Evolutionary conservation across 1,140 invertebrate genomes (phyloP).

Genomic region (Drosophila serrata): DNA sequence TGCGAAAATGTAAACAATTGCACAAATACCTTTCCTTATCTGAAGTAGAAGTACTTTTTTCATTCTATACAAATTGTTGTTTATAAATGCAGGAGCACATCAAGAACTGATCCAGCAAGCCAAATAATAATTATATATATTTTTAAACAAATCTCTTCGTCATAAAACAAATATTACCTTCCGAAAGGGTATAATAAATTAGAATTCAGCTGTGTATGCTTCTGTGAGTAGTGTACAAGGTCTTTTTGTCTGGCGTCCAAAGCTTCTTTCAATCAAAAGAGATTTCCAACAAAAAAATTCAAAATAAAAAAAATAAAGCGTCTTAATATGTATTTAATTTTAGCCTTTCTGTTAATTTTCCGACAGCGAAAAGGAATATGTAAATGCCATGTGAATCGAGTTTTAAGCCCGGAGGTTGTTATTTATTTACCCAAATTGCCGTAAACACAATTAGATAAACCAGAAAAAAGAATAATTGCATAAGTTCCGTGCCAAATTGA

Average conservation of each 20-base stretch:
- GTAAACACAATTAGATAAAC: constrained; percentile 1
- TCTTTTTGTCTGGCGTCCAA: constrained; percentile 19
- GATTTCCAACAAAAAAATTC: constrained; percentile 17
- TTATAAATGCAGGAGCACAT: background rate
- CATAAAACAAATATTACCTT: constrained; percentile 6
- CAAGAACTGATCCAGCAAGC: background rate
- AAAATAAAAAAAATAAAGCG: constrained; percentile 16
- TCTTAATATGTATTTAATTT: constrained; percentile 54
- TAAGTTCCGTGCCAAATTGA: constrained; percentile 2
- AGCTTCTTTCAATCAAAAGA: constrained; percentile 19
- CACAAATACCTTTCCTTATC: constrained; percentile 3
- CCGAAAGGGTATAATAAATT: constrained; percentile 35
- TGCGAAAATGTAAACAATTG: background rate
- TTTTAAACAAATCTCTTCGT: background rate
- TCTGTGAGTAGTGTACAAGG: constrained; percentile 36
- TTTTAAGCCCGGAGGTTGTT: background rate
- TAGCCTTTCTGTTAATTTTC: constrained; percentile 48
- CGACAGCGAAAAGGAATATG: constrained; percentile 6
- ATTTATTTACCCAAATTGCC: constrained; percentile 4
- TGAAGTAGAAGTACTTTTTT: background rate
- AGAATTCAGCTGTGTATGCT: constrained; percentile 40
- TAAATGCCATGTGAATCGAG: constrained; percentile 18
- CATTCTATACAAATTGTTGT: background rate
- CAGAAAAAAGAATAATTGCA: constrained; percentile 15
- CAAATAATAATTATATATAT: background rate